These are phyloP conservation scores for Choloepus hoffmanni DNA, from an alignment of 2,113 vertebrate species.

Conservation along the genomic window DNA sequence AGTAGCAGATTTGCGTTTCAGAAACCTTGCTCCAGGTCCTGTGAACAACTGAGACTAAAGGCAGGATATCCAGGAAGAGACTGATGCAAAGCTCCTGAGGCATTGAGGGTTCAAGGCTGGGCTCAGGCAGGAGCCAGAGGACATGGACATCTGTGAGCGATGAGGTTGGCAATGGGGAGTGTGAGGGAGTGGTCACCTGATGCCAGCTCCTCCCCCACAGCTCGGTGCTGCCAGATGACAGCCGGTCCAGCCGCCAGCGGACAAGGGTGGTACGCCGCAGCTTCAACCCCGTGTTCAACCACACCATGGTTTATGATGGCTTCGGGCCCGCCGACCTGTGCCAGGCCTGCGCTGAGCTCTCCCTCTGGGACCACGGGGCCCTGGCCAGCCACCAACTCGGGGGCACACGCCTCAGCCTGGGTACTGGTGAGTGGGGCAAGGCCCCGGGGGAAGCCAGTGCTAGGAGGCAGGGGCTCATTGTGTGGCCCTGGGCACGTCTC, in stretches of 20 bases:
- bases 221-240: conserved; percentile 95
- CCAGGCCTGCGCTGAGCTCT: conserved; percentile 96
- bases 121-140: neutral
- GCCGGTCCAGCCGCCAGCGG: conserved; percentile 92
- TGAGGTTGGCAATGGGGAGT: neutral
- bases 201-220: conserved; percentile 79
- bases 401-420: conserved; percentile 94
- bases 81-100: neutral
- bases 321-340: conserved; percentile 92
- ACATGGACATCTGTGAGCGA: neutral
- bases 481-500: neutral
- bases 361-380: conserved; percentile 93
- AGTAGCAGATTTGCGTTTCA: neutral
- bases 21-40: neutral
- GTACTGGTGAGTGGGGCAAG: conserved; percentile 89
- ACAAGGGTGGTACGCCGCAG: conserved; percentile 91
- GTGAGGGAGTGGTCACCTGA: neutral
- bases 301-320: conserved; percentile 99
- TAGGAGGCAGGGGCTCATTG: neutral
- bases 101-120: neutral
- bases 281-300: conserved; percentile 94
- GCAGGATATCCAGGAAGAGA: neutral
- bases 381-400: conserved; percentile 90
- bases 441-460: neutral
- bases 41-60: neutral